These are phyloP conservation scores for Brachycybe producta DNA, from an alignment of 2,888 invertebrate genomes.

Conservation along the genomic window DNA sequence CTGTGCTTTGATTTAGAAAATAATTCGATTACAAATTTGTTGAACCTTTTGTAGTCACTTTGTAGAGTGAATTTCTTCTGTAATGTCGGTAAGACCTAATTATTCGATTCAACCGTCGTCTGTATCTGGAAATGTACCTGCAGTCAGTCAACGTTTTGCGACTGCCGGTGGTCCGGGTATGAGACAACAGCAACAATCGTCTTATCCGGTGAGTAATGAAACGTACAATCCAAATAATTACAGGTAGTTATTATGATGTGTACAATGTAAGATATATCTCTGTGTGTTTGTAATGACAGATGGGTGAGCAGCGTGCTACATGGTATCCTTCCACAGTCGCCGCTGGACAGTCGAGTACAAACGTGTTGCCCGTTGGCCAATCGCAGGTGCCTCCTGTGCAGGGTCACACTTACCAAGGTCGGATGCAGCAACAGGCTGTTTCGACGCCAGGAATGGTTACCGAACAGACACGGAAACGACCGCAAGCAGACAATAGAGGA, in stretches of 20 bases:
- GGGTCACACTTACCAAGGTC: slow-evolving; percentile 17
- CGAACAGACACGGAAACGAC: slow-evolving; percentile 17
- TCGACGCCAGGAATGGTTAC: not conserved
- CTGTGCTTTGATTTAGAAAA: too few species aligned
- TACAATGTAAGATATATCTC: not conserved
- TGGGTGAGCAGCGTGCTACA: slow-evolving; percentile 4
- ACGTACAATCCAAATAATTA: too few species aligned
- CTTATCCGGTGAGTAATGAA: slow-evolving; percentile 20
- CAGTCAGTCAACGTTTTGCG: slow-evolving; percentile 19
- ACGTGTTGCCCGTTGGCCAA: slow-evolving; percentile 13
- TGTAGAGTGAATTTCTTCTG: too few species aligned
- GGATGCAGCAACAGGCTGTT: slow-evolving; percentile 16
- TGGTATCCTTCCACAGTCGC: slow-evolving; percentile 12
- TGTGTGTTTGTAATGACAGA: not conserved
- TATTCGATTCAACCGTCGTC: slow-evolving; percentile 13
- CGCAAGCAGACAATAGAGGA: slow-evolving; percentile 12
- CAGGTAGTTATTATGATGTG: not conserved
- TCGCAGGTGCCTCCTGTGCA: slow-evolving; percentile 7
- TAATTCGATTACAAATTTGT: too few species aligned
- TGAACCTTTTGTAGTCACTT: too few species aligned
- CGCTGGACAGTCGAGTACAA: slow-evolving; percentile 7
- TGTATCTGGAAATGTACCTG: slow-evolving; percentile 16
- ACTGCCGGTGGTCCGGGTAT: slow-evolving; percentile 18
- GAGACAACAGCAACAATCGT: slow-evolving; percentile 15
- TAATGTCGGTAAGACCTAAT: slow-evolving; percentile 12